Conservation (phyloP, 2,797 vertebrate species). For the Enoplosus armatus region DNA sequence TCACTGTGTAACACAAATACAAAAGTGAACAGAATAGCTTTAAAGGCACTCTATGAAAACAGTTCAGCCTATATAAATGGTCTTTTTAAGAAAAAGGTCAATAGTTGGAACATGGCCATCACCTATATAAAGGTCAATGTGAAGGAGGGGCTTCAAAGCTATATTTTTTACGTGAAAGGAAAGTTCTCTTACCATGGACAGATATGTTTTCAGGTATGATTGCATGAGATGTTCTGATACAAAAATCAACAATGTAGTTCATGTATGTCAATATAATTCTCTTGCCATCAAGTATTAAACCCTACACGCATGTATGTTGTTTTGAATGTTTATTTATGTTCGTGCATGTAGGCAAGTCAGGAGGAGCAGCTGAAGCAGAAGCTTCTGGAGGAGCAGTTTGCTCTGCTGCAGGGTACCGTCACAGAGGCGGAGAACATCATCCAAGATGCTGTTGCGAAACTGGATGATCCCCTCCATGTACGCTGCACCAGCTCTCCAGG, state of each 20-base stretch:
- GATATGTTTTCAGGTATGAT: no score
- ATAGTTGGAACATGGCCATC: neutral
- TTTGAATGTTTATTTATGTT: slow-evolving; percentile 8
- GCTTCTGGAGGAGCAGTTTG: slow-evolving; percentile 93
- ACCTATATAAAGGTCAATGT: neutral
- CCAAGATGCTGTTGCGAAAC: slow-evolving; percentile 89
- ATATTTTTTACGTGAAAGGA: neutral
- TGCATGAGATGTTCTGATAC: neutral
- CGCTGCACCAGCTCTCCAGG: slow-evolving; percentile 98
- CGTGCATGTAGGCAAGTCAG: slow-evolving; percentile 79
- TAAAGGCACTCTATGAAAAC: neutral
- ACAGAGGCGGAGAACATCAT: slow-evolving; percentile 91
- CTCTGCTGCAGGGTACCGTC: slow-evolving; percentile 88
- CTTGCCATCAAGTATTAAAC: neutral
- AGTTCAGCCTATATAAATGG: neutral
- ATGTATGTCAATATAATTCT: neutral
- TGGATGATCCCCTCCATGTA: slow-evolving; percentile 94
- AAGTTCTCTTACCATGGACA: neutral
- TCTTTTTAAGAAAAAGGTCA: neutral
- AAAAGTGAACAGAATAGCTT: neutral
- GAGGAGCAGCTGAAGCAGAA: slow-evolving; percentile 91
- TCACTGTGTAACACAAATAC: neutral
- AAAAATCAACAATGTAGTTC: neutral
- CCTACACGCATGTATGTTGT: neutral
- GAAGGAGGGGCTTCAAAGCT: neutral